Conservation (phyloP, 2,113 vertebrate genomes). For the Psammodynastes pulverulentus region DNA sequence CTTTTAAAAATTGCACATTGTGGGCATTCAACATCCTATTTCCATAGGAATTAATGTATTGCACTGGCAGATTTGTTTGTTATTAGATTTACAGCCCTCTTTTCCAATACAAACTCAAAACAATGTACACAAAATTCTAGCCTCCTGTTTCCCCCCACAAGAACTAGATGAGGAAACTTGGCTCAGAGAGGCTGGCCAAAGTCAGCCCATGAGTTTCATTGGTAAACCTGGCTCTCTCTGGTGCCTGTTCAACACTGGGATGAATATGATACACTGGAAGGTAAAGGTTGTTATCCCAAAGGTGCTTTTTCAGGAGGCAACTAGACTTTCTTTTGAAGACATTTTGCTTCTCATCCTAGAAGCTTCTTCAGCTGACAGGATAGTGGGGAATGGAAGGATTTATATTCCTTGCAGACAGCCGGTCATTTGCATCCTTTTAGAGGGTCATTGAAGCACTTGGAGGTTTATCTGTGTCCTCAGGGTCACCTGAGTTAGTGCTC, state of each 20-base stretch:
- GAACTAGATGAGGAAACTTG: background rate
- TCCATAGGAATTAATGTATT: background rate
- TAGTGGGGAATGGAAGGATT: too few species aligned
- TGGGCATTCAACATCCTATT: slow-evolving; percentile 10
- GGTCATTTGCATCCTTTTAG: too few species aligned
- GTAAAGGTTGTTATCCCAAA: background rate
- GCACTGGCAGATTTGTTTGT: background rate
- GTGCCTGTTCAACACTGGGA: background rate
- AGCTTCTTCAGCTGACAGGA: too few species aligned
- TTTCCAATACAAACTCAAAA: background rate
- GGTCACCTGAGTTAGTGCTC: too few species aligned
- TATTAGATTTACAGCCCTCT: background rate
- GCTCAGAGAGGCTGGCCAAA: background rate
- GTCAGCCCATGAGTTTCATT: background rate
- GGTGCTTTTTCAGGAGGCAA: too few species aligned
- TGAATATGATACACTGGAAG: background rate
- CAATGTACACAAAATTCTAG: background rate
- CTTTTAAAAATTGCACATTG: slow-evolving; percentile 5
- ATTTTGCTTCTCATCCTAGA: too few species aligned
- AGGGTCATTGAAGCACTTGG: too few species aligned
- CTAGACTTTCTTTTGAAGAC: too few species aligned
- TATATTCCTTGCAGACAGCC: too few species aligned
- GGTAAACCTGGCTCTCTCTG: background rate
- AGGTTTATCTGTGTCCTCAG: too few species aligned
- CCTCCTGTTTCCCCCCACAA: background rate